These are phyloP conservation scores for Psilopogon haemacephalus DNA, from an alignment of 2,113 vertebrate genomes.

Conservation along the genomic window DNA sequence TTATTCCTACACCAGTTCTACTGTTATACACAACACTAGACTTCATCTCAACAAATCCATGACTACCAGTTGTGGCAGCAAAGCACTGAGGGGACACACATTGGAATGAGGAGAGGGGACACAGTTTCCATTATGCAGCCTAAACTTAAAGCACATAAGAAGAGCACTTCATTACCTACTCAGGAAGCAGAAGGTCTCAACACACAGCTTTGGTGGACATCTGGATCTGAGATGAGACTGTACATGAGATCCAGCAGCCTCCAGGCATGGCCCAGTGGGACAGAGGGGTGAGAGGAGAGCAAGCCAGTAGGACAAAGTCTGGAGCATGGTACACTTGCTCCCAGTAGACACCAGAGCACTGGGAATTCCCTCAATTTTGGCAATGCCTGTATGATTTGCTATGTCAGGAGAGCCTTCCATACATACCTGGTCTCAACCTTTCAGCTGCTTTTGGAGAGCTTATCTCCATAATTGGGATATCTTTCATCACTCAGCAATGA, in stretches of 20 bases:
- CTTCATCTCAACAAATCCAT: background rate
- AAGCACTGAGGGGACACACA: background rate
- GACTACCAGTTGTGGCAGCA: background rate
- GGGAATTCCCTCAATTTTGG: background rate
- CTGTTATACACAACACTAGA: background rate
- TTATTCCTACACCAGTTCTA: background rate
- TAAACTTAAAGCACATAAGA: background rate
- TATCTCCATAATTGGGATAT: background rate
- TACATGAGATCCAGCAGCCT: background rate
- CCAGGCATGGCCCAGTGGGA: rapidly evolving
- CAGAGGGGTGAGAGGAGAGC: background rate
- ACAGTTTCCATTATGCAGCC: background rate
- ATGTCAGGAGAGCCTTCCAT: background rate
- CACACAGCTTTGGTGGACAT: background rate
- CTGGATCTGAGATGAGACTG: background rate
- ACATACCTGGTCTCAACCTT: background rate
- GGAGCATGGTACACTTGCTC: rapidly evolving
- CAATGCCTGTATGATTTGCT: background rate
- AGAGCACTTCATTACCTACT: background rate
- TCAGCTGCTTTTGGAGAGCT: background rate
- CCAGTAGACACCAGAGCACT: rapidly evolving
- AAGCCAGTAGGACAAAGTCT: background rate
- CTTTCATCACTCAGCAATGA: background rate
- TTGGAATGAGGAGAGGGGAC: rapidly evolving
- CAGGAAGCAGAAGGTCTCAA: background rate